Base-by-base conservation (phyloP, 2,113 vertebrate species). In the Aegotheles bennettii region DNA sequence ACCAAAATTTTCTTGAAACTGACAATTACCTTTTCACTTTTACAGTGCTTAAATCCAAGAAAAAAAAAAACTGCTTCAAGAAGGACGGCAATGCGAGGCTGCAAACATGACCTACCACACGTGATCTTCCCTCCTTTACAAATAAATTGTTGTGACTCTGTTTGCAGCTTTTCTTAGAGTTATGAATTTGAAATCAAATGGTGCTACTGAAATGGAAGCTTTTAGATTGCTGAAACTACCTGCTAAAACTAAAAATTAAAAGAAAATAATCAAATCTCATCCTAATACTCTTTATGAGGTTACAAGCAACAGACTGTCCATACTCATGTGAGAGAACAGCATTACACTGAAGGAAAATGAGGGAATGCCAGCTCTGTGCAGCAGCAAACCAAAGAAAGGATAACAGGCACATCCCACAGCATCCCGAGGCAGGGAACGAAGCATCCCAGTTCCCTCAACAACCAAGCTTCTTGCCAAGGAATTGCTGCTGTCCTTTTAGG, bases 401-500 rank as follows among this genome's bases (percentile, higher is more conserved):
- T 16, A 85, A 76, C 10, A 90, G 75, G 63, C 79, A 82, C 60
- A 90, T 38, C 47, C 75, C 59, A 83, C 71, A 65, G 54, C 43
- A 86, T 64, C 79, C 82, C 1, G 1, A 82, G 26, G 56, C 84
- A 50, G 35, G 65, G 74, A 84, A 82, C 0, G 50, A 91, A 85
- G 56, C 73, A 94, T 80, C 54, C 35, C 67, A 81, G 90, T 47
- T 93, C 74, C 94, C 89, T 77, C 74, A 95, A 95, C 94, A 95
- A 91, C 92, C 15, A 0, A 81, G 65, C 26, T 84, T 75, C 84
- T 75, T 90, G 94, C 93, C 96, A 96, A 95, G 53, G 69, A 95
- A 97, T 88, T 85, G 59, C 60, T 18, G 26, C 80, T 92, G 76
- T 92, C 88, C 65, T 94, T 94, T 94, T 42, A 90, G 13, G 25